Percentiles rank a stretch among this genome's conserved stretches.
These are phyloP conservation scores for Listronotus oregonensis DNA, from an alignment of 1,140 invertebrate species.

Conservation along the genomic window DNA sequence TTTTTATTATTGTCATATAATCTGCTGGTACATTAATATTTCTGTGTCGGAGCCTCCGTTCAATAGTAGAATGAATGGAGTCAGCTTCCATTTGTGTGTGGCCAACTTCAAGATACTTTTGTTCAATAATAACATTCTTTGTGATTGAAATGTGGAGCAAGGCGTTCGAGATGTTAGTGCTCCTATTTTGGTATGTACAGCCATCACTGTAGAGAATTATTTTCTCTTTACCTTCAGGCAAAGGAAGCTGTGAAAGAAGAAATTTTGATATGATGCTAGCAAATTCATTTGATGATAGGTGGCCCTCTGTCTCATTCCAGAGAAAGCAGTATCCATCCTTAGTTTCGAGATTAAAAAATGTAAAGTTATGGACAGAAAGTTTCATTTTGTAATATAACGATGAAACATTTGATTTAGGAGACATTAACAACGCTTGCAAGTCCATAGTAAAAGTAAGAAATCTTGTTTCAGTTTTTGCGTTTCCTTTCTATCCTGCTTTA, in stretches of 20 bases:
- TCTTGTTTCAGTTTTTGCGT: slow-evolving; percentile 30
- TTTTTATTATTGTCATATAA: no score
- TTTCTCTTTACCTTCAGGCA: no score
- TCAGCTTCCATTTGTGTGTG: slow-evolving; percentile 16
- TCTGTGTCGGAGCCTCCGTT: slow-evolving; percentile 1
- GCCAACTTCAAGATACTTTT: slow-evolving; percentile 20
- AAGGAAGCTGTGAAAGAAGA: no score
- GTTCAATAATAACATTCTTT: slow-evolving; percentile 11
- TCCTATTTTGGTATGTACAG: slow-evolving; percentile 12
- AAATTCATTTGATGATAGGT: no score
- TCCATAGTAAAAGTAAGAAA: slow-evolving; percentile 45
- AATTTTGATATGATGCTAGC: no score
- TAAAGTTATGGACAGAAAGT: no score
- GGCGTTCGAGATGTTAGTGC: slow-evolving; percentile 7
- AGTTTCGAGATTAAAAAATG: no score
- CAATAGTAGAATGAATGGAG: neutral
- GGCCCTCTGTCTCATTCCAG: no score
- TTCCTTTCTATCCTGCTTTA: slow-evolving; percentile 40
- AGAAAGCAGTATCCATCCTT: no score
- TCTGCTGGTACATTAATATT: slow-evolving; percentile 13
- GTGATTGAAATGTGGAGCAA: slow-evolving; percentile 14
- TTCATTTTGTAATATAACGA: slow-evolving; percentile 46
- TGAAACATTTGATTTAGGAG: slow-evolving; percentile 42
- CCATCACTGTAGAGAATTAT: neutral
- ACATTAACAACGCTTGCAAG: slow-evolving; percentile 43